Base-by-base conservation (phyloP, 2,797 vertebrate species). In the Xerus rutilus region DNA sequence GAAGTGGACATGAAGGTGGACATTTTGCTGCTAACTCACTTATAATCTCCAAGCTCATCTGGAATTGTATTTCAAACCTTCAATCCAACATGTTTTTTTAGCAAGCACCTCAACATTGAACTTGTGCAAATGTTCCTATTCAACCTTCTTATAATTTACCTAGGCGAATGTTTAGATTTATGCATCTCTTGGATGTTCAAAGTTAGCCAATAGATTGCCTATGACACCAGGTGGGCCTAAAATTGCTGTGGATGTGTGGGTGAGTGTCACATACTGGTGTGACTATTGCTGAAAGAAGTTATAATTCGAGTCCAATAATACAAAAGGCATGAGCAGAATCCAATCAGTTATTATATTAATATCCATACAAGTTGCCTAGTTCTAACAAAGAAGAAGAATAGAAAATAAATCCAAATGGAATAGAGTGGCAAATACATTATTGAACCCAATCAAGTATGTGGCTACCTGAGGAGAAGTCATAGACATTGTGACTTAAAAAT, bases 41-140 rank as follows among this genome's bases (percentile, higher is more conserved):
- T 64, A 65, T 32, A 62, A 7, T 82, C 82, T 47, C 62, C 49
- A 64, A 62, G 83, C 45, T 77, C 49, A 4, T 79, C 73, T 89
- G 93, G 82, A 93, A 85, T 85, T 43, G 62, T 30, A n/a, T 77
- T 91, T 94, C 67, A 86, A 59, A 78, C 82, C 88, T 78, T 78
- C 57, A 32, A 0, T 67, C 83, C 73, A 73, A 91, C 59, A 15
- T 2, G 2, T 49, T 74, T 74, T 57, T 65, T 87, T 49, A 74
- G 67, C 21, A 39, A 89, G 15, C 23, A 23, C 15, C 25, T 59
- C 65, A 54, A 43, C 35, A 20, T 84, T 92, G 77, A 93, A 81
- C 70, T 67, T 69, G 39, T 69, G 43, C 47, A 39, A 14, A 45
- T 12, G 2, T 69, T 92, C 59, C 67, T 52, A 49, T 54, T 59